Evolutionary conservation across 2,888 invertebrate genomes (phyloP).

Genomic region (Athalia rosae): DNA sequence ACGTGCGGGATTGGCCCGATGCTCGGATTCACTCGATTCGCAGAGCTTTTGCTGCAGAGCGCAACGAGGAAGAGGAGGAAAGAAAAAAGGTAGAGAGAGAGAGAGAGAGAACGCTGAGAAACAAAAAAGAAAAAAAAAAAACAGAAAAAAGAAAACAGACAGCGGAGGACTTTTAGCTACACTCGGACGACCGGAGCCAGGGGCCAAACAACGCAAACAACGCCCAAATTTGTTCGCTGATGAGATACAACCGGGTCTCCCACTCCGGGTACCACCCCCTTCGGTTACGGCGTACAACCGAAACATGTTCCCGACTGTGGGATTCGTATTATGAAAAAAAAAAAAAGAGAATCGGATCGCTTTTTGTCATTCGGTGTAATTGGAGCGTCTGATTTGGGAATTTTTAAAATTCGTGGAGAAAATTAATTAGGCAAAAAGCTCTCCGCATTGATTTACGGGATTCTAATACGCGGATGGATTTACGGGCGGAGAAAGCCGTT

Average conservation of each 20-base stretch:
- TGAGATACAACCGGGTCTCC: constrained; percentile 33
- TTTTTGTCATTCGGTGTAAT: too few relatives aligned
- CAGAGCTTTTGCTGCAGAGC: constrained; percentile 34
- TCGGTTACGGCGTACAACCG: neutral
- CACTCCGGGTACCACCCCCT: neutral
- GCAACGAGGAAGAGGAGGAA: constrained; percentile 4
- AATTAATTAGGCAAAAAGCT: too few relatives aligned
- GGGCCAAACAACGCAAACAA: constrained; percentile 44
- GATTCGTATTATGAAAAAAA: neutral
- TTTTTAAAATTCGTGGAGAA: too few relatives aligned
- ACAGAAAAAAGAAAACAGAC: constrained; percentile 51
- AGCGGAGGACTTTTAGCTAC: constrained; percentile 48
- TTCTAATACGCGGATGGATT: too few relatives aligned
- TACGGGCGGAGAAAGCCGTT: too few relatives aligned
- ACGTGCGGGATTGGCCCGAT: constrained; percentile 24
- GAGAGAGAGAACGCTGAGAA: constrained; percentile 50
- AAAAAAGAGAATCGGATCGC: too few relatives aligned
- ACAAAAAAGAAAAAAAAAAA: constrained; percentile 40
- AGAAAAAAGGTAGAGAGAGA: constrained; percentile 51
- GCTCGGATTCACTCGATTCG: neutral
- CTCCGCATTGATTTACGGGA: too few relatives aligned
- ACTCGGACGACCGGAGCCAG: constrained; percentile 36
- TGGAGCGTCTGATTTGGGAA: too few relatives aligned
- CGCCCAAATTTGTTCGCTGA: constrained; percentile 44
- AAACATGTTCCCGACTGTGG: neutral